Evolutionary conservation across 2,113 vertebrate genomes (phyloP).

Genomic region (Syrrhaptes paradoxus): DNA sequence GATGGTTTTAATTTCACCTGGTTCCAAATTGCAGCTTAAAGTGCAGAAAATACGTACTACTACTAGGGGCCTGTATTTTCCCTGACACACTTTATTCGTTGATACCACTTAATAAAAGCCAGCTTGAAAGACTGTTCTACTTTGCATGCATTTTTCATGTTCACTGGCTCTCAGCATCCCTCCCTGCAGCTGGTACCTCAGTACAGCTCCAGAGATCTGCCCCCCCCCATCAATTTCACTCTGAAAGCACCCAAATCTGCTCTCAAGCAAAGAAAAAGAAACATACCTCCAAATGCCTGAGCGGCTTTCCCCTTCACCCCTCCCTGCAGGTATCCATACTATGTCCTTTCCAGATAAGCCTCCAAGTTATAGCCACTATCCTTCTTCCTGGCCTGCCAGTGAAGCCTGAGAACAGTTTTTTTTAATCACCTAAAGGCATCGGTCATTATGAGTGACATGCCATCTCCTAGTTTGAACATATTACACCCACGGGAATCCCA

Average conservation of each 20-base stretch:
- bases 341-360: background rate
- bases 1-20: background rate
- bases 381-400: conserved; percentile 18
- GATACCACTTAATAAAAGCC: background rate
- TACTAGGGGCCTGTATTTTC: background rate
- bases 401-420: conserved; percentile 33
- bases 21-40: background rate
- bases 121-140: background rate
- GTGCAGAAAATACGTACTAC: background rate
- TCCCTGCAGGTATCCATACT: background rate
- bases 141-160: background rate
- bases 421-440: conserved; percentile 23
- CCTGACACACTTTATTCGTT: background rate
- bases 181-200: background rate
- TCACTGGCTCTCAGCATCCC: background rate
- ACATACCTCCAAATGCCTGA: background rate
- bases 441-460: conserved; percentile 25
- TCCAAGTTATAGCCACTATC: background rate
- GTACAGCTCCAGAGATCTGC: background rate
- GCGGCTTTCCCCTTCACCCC: background rate
- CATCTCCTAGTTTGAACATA: conserved; percentile 6
- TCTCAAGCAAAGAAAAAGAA: background rate
- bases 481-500: conserved; percentile 16
- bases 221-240: background rate
- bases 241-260: background rate